Conservation (phyloP, 2,113 vertebrate genomes). For the Athene cunicularia region DNA sequence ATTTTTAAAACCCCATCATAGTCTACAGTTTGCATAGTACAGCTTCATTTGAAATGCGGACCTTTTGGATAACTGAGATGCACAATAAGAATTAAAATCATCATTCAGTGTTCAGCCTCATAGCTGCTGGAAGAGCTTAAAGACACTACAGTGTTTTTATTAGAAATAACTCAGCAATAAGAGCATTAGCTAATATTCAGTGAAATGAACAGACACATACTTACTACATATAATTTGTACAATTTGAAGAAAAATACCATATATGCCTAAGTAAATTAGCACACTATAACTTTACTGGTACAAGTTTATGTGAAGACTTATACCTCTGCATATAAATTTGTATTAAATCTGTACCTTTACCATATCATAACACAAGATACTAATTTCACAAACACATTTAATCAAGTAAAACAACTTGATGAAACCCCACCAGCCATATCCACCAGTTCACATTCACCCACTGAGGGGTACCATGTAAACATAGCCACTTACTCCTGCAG, state of each 20-base stretch:
- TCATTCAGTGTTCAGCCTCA: not conserved
- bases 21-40: not conserved
- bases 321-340: not conserved
- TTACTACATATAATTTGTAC: not conserved
- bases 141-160: not conserved
- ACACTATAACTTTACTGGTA: not conserved
- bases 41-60: not conserved
- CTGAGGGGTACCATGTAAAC: not conserved
- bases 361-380: not conserved
- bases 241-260: not conserved
- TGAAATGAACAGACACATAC: not conserved
- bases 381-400: not conserved
- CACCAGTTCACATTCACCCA: not conserved
- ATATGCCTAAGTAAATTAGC: not conserved
- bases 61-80: not conserved
- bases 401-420: not conserved
- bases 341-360: not conserved
- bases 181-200: not conserved
- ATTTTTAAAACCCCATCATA: rapidly evolving
- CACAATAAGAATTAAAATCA: not conserved
- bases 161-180: not conserved
- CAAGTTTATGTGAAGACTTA: not conserved
- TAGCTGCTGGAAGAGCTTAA: not conserved
- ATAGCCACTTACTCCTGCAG: not conserved
- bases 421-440: not conserved